Conservation (phyloP, 1,140 invertebrate genomes). For the Lepidurus apus region DNA sequence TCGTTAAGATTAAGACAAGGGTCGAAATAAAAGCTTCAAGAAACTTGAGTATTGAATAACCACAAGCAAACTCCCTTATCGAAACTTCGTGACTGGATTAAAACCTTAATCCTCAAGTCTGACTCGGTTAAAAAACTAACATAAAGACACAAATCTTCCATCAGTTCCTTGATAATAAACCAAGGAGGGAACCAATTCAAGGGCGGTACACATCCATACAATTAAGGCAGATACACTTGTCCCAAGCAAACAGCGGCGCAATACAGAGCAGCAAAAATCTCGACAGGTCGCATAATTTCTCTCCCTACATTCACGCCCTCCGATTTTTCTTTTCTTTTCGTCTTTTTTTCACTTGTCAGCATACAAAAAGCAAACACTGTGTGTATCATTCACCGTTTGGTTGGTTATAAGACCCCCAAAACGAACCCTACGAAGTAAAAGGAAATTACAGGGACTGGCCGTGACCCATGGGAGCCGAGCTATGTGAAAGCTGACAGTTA, state of each 20-base stretch:
- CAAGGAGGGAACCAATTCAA: neutral
- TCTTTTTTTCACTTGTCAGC: neutral
- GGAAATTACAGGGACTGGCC: neutral
- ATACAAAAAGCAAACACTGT: constrained; percentile 15
- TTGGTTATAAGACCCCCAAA: neutral
- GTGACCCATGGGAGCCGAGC: neutral
- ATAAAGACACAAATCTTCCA: neutral
- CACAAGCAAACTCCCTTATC: neutral
- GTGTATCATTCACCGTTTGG: neutral
- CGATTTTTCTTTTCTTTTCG: neutral
- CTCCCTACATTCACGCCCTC: neutral
- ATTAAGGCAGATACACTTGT: constrained; percentile 19
- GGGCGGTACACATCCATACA: neutral
- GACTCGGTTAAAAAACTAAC: neutral
- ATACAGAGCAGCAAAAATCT: neutral
- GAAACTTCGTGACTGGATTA: neutral
- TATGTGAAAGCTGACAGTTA: constrained; percentile 13
- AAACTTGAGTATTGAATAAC: constrained; percentile 7
- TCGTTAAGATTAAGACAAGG: neutral
- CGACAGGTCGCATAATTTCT: neutral
- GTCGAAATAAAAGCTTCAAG: neutral
- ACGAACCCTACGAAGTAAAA: neutral
- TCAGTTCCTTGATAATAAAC: neutral
- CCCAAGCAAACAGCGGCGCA: constrained; percentile 11
- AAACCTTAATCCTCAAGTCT: neutral